Percentiles rank a stretch among this genome's conserved stretches.
These are phyloP conservation scores for Volucella bombylans DNA, from an alignment of 2,888 invertebrate species.

Conservation along the genomic window DNA sequence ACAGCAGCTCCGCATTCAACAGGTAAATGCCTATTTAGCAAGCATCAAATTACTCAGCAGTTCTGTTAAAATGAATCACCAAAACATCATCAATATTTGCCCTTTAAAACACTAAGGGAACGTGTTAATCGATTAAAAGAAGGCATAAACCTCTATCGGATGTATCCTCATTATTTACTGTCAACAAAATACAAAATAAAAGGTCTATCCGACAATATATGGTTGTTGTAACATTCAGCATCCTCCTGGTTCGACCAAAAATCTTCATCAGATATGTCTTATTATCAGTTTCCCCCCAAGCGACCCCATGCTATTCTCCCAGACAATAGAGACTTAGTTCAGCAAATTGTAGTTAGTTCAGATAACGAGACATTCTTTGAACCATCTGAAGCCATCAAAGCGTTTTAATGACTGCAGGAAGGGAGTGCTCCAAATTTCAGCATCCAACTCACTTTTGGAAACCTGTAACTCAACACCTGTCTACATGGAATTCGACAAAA, in stretches of 20 bases:
- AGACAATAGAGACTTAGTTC: conserved; percentile 3
- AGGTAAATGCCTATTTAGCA: background rate
- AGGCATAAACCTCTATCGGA: background rate
- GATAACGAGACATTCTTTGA: conserved; percentile 2
- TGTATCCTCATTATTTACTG: conserved; percentile 11
- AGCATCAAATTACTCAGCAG: background rate
- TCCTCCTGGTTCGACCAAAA: conserved; percentile 12
- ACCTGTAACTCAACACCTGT: conserved; percentile 7
- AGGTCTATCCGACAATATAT: conserved; percentile 9
- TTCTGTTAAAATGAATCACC: conserved; percentile 6
- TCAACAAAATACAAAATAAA: too few relatives aligned
- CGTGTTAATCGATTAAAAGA: conserved; percentile 8
- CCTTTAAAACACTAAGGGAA: conserved; percentile 7
- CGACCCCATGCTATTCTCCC: conserved; percentile 13
- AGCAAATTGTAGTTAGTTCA: too few relatives aligned
- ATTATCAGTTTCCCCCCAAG: too few relatives aligned
- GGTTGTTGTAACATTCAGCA: conserved; percentile 17
- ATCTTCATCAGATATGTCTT: conserved; percentile 3
- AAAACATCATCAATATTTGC: background rate
- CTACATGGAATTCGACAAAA: background rate
- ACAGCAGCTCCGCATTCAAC: background rate
- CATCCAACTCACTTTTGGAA: conserved; percentile 7
- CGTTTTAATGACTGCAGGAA: conserved; percentile 3
- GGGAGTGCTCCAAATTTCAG: conserved; percentile 4
- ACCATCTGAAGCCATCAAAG: conserved; percentile 1